These are phyloP conservation scores for Toxotes jaculatrix DNA, from an alignment of 2,113 vertebrate genomes.

Conservation along the genomic window DNA sequence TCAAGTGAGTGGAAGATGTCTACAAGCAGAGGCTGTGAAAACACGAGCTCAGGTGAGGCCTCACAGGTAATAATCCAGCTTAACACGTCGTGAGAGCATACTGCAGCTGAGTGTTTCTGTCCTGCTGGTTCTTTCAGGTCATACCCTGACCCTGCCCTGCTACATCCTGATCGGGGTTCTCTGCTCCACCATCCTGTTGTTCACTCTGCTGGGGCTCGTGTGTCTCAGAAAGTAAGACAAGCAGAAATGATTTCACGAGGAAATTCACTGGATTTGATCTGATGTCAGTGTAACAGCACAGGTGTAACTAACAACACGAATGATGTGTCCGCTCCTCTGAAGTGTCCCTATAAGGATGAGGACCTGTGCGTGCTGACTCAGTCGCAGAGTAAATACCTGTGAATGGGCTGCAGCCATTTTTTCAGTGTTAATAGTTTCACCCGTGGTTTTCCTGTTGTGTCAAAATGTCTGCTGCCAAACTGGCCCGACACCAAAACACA, in stretches of 20 bases:
- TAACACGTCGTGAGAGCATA: neutral
- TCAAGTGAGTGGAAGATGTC: too few species aligned
- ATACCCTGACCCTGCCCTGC: accelerated
- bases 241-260: neutral
- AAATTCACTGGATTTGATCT: too few species aligned
- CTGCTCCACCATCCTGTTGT: slow-evolving; percentile 36
- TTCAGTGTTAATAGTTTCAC: neutral
- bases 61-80: neutral
- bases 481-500: neutral
- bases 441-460: neutral
- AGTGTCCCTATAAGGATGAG: too few species aligned
- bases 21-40: too few species aligned
- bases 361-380: too few species aligned
- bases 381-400: too few species aligned
- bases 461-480: neutral
- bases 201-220: slow-evolving; percentile 45
- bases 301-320: too few species aligned
- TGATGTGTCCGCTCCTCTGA: too few species aligned
- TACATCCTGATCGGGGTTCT: slow-evolving; percentile 39
- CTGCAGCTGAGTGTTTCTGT: neutral
- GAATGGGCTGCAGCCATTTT: too few species aligned
- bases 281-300: too few species aligned
- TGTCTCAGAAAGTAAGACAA: slow-evolving; percentile 75
- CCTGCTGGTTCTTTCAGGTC: neutral
- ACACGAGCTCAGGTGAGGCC: neutral